Conservation (phyloP, 30 jellyfish, hydroid and myxozoan genomes). For the Phacellophora camtschatica region DNA sequence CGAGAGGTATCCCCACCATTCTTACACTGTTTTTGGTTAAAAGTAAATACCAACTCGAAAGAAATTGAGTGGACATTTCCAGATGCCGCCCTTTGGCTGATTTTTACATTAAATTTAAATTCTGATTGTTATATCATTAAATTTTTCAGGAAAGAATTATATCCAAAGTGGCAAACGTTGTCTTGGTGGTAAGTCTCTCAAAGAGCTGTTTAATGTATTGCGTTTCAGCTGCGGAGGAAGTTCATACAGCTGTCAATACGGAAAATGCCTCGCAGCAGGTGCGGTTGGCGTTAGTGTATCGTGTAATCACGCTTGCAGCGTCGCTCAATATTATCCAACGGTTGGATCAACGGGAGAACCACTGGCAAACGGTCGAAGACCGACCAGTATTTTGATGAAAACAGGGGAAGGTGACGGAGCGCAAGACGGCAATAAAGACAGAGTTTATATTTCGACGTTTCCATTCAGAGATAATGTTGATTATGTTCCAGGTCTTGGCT, state of each 20-base stretch:
- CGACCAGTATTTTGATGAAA: slow-evolving; percentile 25
- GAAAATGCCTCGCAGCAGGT: slow-evolving; percentile 67
- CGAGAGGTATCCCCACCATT: too few relatives aligned
- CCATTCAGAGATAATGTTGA: slow-evolving; percentile 62
- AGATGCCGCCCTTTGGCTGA: not conserved
- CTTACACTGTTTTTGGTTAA: too few relatives aligned
- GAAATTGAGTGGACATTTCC: not conserved
- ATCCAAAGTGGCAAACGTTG: slow-evolving; percentile 45
- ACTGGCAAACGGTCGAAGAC: slow-evolving; percentile 34
- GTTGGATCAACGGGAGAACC: slow-evolving; percentile 54
- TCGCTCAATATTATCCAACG: slow-evolving; percentile 21
- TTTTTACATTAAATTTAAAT: too few relatives aligned
- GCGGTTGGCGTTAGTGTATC: not conserved
- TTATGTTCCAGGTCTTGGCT: slow-evolving; percentile 57
- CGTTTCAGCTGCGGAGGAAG: slow-evolving; percentile 71
- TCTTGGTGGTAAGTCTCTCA: slow-evolving; percentile 39
- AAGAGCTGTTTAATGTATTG: slow-evolving; percentile 48
- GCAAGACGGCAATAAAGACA: slow-evolving; percentile 65
- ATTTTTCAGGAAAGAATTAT: slow-evolving; percentile 25
- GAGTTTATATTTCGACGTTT: slow-evolving; percentile 62
- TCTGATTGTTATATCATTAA: too few relatives aligned
- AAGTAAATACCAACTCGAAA: too few relatives aligned
- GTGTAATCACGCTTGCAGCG: slow-evolving; percentile 45
- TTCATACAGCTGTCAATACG: slow-evolving; percentile 57
- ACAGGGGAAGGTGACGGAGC: slow-evolving; percentile 71